Evolutionary conservation across 1,140 invertebrate species (phyloP), one percentile per base, ranked within the genome.

Genomic region (Platorchestia sp.): DNA sequence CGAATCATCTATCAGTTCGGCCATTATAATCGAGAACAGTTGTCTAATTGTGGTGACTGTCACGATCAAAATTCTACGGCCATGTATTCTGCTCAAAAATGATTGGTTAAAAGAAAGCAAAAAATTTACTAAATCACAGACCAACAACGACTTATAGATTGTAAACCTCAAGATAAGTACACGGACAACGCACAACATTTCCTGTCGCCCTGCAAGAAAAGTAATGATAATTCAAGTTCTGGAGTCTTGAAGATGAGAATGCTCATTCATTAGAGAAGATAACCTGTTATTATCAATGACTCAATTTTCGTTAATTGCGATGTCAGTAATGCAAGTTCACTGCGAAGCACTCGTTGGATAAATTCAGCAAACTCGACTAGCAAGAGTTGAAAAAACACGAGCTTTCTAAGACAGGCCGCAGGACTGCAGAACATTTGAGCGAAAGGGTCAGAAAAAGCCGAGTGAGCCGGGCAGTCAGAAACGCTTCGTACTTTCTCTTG

Each of bases 401-500:
- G 91, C 91, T 93, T 93, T 93, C 91, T 93, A 90, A 90, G 41
- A 27, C 87, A 90, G 44, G 41, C 41, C 41, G 87, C 41, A 27
- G 41, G 41, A 90, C 7, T 40, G 6, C 86, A 51, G 86, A 91
- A 19, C 91, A 93, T 93, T 45, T 45, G 91, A 93, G 91, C 45
- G 43, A 93, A 41, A 89, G 87, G 41, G 10, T 10, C 43, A 93
- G 91, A 93, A 93, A 89, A 93, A 93, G 91, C 36, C 0, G 14
- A 14, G 91, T 44, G 91, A 44, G 91, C 43, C 6, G 45, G n/a
- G 91, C 91, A 93, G 91, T 47, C 36, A 93, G 91, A 93, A 47
- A 45, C 44, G 45, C 45, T 42, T 45, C 7, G 40, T 40, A 44
- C 91, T 93, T 93, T 93, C 91, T 93, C 91, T 93, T 40, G 5